Evolutionary conservation across 2,113 vertebrate species (phyloP).

Genomic region (Perca flavescens): DNA sequence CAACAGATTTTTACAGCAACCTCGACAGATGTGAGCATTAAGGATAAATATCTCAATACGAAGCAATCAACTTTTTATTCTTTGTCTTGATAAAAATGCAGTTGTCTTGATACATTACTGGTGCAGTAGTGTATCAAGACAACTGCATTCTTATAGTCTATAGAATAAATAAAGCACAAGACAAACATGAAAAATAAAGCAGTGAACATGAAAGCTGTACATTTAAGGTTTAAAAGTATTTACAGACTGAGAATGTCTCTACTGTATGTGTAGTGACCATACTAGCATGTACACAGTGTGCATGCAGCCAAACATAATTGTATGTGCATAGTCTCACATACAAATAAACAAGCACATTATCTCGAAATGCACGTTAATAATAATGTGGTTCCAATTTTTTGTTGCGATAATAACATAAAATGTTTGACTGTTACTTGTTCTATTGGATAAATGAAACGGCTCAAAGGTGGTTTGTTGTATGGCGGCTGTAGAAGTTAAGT

Average conservation of each 20-base stretch:
- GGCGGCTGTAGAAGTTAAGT: background rate
- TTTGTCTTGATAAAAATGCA: too few species aligned
- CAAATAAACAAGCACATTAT: slow-evolving; percentile 1
- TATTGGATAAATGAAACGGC: background rate
- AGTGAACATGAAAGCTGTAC: background rate
- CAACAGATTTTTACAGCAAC: slow-evolving; percentile 18
- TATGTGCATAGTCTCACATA: background rate
- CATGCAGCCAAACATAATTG: background rate
- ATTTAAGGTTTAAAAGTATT: background rate
- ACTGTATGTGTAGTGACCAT: background rate
- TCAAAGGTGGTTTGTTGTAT: background rate
- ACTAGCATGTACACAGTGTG: background rate
- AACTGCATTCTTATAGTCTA: too few species aligned
- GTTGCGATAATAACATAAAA: background rate
- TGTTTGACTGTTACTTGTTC: background rate
- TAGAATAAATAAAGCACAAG: background rate
- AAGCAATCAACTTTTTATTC: background rate
- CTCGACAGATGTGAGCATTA: slow-evolving; percentile 29
- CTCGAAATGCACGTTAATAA: background rate
- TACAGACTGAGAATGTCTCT: background rate
- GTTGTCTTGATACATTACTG: background rate
- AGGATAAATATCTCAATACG: slow-evolving; percentile 13
- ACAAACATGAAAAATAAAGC: background rate
- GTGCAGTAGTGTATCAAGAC: too few species aligned
- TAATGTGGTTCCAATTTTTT: slow-evolving; percentile 10